Evolutionary conservation across 2,113 vertebrate genomes (phyloP), one percentile per base, ranked within the genome.

Genomic region (Plecotus auritus): DNA sequence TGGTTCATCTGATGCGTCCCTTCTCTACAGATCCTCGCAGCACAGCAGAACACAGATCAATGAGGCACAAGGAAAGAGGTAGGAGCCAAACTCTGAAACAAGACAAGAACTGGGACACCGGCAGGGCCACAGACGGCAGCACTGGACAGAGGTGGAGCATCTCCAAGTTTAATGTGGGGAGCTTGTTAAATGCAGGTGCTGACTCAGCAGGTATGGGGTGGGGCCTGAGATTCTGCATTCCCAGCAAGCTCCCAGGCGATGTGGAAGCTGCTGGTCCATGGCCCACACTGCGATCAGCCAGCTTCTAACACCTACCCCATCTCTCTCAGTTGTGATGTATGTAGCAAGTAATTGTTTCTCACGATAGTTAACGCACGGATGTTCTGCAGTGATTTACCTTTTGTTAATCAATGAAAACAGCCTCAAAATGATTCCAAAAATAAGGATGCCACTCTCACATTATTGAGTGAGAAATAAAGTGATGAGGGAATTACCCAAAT

Each of bases 181-280:
- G 37, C 20, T 23, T 28, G 56, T 30, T n/a, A 16, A 23, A 26
- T 4, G 45, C 22, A 28, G 80, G 12, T 12, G 42, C 69, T 30
- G 8, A 2, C 2, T 11, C 64, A 18, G 70, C 1, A 11, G 40
- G 64, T 61, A 32, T 2, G 0, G 49, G 76, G 42, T 0, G 1
- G 37, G 45, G 51, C 32, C 83, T 22, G 35, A 72, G 42, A 45
- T 0, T 45, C 82, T 20, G 11, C 49, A 18, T 47, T 70, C 47
- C 42, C 91, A 32, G 16, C 23, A 26, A n/a, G 42, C 14, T 59
- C 56, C 91, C 45, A 4, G 26, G 49, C 4, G 28, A 37, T 2
- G 1, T 22, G 13, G 1, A 4, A 9, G 22, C 67, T 51, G 4
- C 37, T 1, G 0, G 47, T 6, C 35, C 26, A 16, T 0, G 3